Base-by-base conservation (phyloP, 1,140 invertebrate species). In the Contarinia nasturtii region DNA sequence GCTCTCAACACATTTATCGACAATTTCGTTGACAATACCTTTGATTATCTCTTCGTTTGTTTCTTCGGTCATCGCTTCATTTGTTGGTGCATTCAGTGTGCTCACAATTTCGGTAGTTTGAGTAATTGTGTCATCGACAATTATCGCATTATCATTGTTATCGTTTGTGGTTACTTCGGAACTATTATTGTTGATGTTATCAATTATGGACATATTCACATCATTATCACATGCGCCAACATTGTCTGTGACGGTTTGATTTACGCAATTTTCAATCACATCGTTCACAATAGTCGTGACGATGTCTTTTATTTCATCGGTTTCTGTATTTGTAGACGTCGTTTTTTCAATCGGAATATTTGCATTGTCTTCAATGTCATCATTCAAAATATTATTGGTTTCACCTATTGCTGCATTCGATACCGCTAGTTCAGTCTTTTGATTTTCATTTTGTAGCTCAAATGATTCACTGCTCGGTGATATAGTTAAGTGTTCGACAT, bases 331-430 rank as follows among this genome's bases (percentile, higher is more conserved):
- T 22, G 21, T n/a, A 4, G 34, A 14, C 27, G 48, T 49, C 11
- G 48, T 51, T 36, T 51, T 46, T 44, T 27, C 44, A n/a, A n/a
- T n/a, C 2, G 38, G 17, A 38, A 18, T 14, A n/a, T n/a, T n/a
- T 14, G 5, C n/a, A n/a, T 27, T 7, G 12, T 5, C 8, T 45
- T 33, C 17, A 18, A 17, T 49, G 33, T 56, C 57, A 46, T 58
- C 57, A 20, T 58, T 58, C 19, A 58, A 56, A 49, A 58, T 41
- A 27, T 44, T 37, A 44, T 44, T 48, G 34, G n/a, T n/a, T n/a
- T 44, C 44, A 7, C 17, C 37, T 10, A 48, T 44, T 44, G 37
- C 44, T 48, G 42, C 48, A 48, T 33, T 48, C 37, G 48, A 48
- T 48, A 48, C 37, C 43, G 18, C 14, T 48, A 48, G 37, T 37